These are phyloP conservation scores for Muricea muricata DNA, from an alignment of 92 coral and sea anemone species.

Conservation along the genomic window DNA sequence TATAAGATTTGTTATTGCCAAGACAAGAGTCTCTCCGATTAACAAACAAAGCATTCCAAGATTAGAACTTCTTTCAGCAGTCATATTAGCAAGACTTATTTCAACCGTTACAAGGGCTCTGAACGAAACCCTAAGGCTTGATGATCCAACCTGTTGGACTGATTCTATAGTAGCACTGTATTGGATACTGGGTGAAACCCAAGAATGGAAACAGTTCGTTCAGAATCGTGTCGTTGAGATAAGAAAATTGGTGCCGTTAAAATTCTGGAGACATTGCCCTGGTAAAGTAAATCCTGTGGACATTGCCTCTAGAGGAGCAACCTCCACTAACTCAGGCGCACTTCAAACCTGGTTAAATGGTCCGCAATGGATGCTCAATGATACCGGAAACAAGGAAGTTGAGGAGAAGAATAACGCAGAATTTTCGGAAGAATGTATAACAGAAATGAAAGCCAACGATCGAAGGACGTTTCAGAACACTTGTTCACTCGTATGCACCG, in stretches of 20 bases:
- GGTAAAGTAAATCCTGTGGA: background rate
- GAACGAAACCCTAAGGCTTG: background rate
- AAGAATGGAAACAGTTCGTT: constrained; percentile 20
- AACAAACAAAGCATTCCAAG: too few species aligned
- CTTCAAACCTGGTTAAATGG: constrained; percentile 4
- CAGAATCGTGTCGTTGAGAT: constrained; percentile 24
- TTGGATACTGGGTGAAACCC: background rate
- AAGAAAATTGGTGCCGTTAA: background rate
- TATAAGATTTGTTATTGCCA: background rate
- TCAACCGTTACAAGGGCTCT: background rate
- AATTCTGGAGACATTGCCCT: background rate
- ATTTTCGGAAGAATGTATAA: constrained; percentile 36
- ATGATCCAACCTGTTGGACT: background rate
- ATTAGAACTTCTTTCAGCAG: constrained; percentile 8
- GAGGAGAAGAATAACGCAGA: background rate
- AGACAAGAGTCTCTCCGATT: constrained; percentile 28
- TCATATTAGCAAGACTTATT: constrained; percentile 17
- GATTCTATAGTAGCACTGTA: constrained; percentile 17
- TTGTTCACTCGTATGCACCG: background rate
- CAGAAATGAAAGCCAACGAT: constrained; percentile 32
- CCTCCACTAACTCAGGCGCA: background rate
- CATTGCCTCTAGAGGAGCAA: background rate
- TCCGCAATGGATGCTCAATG: background rate
- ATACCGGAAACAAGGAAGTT: background rate
- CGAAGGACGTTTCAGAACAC: constrained; percentile 8